Base-by-base conservation (phyloP, 2,888 invertebrate genomes). In the Mesopsocus fuscifrons region DNA sequence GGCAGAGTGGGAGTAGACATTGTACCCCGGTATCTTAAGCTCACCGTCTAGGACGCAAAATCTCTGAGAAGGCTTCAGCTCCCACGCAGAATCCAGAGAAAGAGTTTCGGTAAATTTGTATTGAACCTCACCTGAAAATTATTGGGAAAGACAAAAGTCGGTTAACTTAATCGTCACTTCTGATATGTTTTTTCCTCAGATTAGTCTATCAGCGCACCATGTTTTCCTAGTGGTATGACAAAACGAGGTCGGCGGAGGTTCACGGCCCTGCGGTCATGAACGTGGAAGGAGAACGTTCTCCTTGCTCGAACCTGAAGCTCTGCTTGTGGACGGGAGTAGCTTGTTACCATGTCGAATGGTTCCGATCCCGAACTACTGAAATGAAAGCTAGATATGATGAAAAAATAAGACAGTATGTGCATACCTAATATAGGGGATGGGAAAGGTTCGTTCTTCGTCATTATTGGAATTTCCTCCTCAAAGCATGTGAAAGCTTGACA, bases 221-320 rank as follows among this genome's bases (percentile, higher is more conserved):
- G 16, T 5, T 38, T 5, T 18, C 20, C 20, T 16, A 21, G 16
- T 17, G 3, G 4, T 15, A 38, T 18, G 20, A 38, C 20, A 15
- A 13, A 13, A 6, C 20, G 4, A 20, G 20, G 8, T 16, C 4
- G 8, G n/a, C n/a, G 38, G 20, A 38, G 20, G n/a, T 4, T 6
- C 5, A 38, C 17, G 13, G 17, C 38, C 21, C 21, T 38, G 15
- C 20, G 17, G 21, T 38, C 38, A 20, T 38, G 38, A 38, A 38
- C 4, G 38, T 38, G n/a, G n/a, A 38, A 16, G 15, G 9, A 20
- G 13, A 38, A 13, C 15, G 20, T 5, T 9, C n/a, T 6, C 4
- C 20, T 20, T 4, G 38, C 5, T 18, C 20, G n/a, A 3, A 38
- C 38, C 8, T 38, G 6, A 3, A 38, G 38, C 13, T 18, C 20